Base-by-base conservation (phyloP, 2,888 invertebrate species). In the Peribatodes rhomboidaria region DNA sequence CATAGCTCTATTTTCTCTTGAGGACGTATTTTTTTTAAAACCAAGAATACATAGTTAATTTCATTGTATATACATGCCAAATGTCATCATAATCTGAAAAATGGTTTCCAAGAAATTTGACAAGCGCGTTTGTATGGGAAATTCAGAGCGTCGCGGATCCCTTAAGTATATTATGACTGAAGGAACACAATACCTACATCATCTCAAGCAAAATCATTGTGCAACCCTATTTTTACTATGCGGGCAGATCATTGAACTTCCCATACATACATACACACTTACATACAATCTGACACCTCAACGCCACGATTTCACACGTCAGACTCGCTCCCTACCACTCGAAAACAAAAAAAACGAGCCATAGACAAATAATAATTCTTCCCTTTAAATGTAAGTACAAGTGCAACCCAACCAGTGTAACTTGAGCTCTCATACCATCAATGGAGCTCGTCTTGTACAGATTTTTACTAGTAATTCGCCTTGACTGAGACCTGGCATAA, bases 321-420 rank as follows among this genome's bases (percentile, higher is more conserved):
- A 52, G 41, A 55, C 22, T 37, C 52, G 50, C 46, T 56, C 76
- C 72, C 72, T 61, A 49, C 39, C 65, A 66, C 71, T 71, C 57
- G 27, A 49, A 71, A 70, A 73, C 52, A 63, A 58, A 57, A 73
- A n/a, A 71, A 72, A 74, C 67, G 74, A 74, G 49, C 62, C 49
- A 58, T 55, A 62, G 42, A 55, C 61, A 59, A 65, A 62, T 62
- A 62, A 58, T 54, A 75, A 74, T 73, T 73, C 74, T 72, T 70
- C 68, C 65, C 56, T 60, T 55, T 50, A 20, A 42, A 54, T 54
- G 52, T 50, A 57, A 20, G 52, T 53, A 53, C 16, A 20, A 33
- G 46, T 52, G 27, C 16, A 2, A 39, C 47, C 31, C 22, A 41
- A 27, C 54, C 58, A 63, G 33, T 4, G 8, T 42, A 54, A 18